phyloP scores from a whole-genome alignment of 2,113 vertebrate genomes.

The Corapipo altera region DNA sequence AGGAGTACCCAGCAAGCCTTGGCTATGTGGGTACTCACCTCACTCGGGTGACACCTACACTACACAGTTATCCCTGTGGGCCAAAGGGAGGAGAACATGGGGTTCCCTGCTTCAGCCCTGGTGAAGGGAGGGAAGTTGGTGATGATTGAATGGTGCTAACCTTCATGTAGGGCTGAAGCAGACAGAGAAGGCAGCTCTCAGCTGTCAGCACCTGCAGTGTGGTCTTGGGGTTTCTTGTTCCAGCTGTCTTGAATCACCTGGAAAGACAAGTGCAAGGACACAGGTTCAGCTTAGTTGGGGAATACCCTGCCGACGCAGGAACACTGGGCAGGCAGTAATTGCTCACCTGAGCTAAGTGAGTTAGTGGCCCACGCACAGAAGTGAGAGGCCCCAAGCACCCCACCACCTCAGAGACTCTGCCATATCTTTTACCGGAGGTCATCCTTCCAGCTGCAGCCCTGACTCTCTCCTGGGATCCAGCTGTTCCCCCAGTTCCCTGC shows the following conservation, averaged over 20 bases:
- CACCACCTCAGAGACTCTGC: not conserved
- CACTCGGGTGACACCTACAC: not conserved
- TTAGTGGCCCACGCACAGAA: not conserved
- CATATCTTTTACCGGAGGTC: not conserved
- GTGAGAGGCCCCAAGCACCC: fast-evolving
- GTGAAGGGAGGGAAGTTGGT: not conserved
- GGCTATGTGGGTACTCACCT: not conserved
- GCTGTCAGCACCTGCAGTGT: fast-evolving
- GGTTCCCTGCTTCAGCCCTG: not conserved
- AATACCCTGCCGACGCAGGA: not conserved
- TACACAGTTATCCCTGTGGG: not conserved
- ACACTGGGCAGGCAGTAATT: not conserved
- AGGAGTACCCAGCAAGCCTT: not conserved
- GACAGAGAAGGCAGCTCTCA: not conserved
- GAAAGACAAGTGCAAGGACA: not conserved
- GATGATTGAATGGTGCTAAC: not conserved
- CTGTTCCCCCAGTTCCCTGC: not conserved
- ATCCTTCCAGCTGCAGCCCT: not conserved
- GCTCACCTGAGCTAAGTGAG: not conserved
- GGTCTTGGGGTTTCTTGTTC: not conserved
- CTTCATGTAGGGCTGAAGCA: not conserved
- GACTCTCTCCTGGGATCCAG: not conserved
- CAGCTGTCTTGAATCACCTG: not conserved
- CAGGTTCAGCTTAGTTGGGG: not conserved
- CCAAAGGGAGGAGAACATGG: not conserved